Evolutionary conservation across 2,113 vertebrate genomes (phyloP).

Genomic region (Cnemophilus loriae): DNA sequence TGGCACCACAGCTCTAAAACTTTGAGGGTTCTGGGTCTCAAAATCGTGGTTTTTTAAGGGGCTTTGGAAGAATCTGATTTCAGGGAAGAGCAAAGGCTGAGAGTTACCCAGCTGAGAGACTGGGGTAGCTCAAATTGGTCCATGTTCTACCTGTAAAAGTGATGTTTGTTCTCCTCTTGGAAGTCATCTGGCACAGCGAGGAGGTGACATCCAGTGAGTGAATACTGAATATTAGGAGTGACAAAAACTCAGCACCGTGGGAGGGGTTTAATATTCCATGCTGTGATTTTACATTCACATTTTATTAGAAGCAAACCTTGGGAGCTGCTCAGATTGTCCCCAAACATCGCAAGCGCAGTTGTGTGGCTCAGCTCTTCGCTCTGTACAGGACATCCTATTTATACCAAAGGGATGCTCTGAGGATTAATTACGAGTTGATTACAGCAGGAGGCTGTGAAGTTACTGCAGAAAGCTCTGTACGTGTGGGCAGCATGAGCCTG

Average conservation of each 20-base stretch:
- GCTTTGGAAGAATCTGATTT: not conserved
- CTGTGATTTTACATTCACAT: not conserved
- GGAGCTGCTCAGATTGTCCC: not conserved
- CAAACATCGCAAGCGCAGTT: fast-evolving
- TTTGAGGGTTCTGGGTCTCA: not conserved
- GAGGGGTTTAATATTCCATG: not conserved
- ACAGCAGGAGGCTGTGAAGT: not conserved
- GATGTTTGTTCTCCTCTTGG: not conserved
- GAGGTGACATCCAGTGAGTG: not conserved
- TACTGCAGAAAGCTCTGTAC: not conserved
- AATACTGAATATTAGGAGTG: not conserved
- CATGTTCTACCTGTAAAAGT: not conserved
- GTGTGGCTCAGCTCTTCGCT: not conserved
- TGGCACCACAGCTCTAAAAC: not conserved
- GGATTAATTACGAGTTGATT: not conserved
- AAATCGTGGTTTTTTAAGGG: no score
- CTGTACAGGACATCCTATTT: not conserved
- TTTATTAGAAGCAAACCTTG: not conserved
- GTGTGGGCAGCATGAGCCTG: not conserved
- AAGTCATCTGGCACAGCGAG: not conserved
- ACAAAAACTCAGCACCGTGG: fast-evolving
- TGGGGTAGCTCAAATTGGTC: not conserved
- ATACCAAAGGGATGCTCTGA: not conserved
- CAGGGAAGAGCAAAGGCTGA: not conserved
- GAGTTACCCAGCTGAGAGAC: not conserved